phyloP scores from a whole-genome alignment of 1,140 invertebrate species.

The Ganaspis sp. region DNA sequence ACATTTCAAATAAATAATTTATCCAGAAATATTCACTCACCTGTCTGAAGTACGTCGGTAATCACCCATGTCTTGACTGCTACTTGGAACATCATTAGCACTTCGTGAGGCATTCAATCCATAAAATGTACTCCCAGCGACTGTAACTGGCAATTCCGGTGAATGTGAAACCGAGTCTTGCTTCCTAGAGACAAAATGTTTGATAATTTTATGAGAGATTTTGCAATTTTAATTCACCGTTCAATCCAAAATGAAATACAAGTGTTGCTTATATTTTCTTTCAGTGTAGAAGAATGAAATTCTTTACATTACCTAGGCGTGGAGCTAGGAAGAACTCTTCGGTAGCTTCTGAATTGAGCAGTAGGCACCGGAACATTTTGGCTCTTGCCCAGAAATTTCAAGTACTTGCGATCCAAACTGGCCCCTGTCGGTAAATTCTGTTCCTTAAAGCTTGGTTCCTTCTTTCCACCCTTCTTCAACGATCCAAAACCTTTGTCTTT shows the following conservation, averaged over 20 bases:
- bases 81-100: conserved; percentile 61
- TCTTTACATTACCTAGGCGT: conserved; percentile 42
- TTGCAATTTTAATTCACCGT: neutral
- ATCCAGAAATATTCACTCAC: too few species aligned
- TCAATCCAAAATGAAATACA: neutral
- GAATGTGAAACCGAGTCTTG: conserved; percentile 55
- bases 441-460: conserved; percentile 61
- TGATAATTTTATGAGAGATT: neutral
- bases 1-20: too few species aligned
- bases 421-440: conserved; percentile 72
- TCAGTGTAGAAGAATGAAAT: neutral
- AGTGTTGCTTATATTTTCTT: too few species aligned
- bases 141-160: conserved; percentile 65
- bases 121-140: conserved; percentile 70
- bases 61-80: conserved; percentile 65
- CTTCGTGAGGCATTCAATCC: conserved; percentile 65
- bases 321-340: conserved; percentile 78
- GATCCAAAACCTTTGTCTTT: conserved; percentile 79
- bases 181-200: conserved; percentile 50
- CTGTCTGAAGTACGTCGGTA: conserved; percentile 66
- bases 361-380: conserved; percentile 84
- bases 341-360: conserved; percentile 85
- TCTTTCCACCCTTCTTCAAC: conserved; percentile 80
- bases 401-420: conserved; percentile 85
- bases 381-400: conserved; percentile 79